Percentiles rank a stretch among this genome's conserved stretches.
Evolutionary conservation across 2,113 vertebrate genomes (phyloP).

Genomic region (Callipepla californica): DNA sequence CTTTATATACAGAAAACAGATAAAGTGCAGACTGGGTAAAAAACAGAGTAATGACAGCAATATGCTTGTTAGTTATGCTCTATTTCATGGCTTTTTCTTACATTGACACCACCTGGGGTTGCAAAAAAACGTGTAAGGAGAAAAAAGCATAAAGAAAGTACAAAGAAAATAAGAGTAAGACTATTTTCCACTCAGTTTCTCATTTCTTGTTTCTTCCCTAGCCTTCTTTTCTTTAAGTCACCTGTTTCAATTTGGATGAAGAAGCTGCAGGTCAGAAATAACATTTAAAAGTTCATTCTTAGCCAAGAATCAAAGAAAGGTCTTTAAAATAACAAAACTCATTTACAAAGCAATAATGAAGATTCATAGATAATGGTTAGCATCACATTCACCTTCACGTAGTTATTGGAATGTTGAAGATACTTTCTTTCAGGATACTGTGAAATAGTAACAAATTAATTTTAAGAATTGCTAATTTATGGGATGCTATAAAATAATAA

Average conservation of each 20-base stretch:
- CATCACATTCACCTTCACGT: not conserved
- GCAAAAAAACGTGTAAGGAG: not conserved
- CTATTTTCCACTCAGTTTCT: not conserved
- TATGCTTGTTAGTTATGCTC: not conserved
- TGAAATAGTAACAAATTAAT: not conserved
- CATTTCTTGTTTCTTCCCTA: not conserved
- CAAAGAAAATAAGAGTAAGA: not conserved
- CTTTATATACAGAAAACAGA: conserved; percentile 12
- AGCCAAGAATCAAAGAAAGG: not conserved
- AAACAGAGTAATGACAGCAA: not conserved
- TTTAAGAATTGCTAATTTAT: not conserved
- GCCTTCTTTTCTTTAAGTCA: not conserved
- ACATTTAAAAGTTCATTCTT: not conserved
- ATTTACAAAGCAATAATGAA: not conserved
- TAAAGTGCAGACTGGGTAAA: conserved; percentile 24
- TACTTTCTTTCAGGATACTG: not conserved
- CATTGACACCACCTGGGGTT: conserved; percentile 7
- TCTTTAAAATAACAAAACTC: not conserved
- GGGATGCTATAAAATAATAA: not conserved
- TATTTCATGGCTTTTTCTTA: conserved; percentile 33
- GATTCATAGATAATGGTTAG: not conserved
- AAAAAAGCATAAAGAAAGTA: not conserved
- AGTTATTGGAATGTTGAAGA: not conserved
- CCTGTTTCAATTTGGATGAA: conserved; percentile 10
- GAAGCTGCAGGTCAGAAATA: not conserved